Evolutionary conservation across 1,140 invertebrate species (phyloP).

Genomic region (Gonioctena quinquepunctata): DNA sequence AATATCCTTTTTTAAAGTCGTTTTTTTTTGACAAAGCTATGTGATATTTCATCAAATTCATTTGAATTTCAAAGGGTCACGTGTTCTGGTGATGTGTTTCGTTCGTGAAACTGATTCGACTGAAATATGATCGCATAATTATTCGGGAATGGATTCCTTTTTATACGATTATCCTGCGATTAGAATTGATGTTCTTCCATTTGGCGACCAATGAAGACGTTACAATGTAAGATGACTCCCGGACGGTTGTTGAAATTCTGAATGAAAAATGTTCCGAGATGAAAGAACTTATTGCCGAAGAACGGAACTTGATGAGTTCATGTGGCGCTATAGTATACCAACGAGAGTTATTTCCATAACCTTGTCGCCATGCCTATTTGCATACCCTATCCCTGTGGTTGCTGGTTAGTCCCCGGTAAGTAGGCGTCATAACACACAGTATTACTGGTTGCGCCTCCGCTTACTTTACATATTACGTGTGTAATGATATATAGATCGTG

Average conservation of each 20-base stretch:
- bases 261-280: background rate
- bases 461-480: constrained; percentile 20
- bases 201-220: no score
- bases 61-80: no score
- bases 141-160: no score
- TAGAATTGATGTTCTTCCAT: no score
- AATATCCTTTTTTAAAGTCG: no score
- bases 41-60: no score
- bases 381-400: constrained; percentile 12
- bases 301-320: background rate
- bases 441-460: constrained; percentile 18
- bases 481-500: constrained; percentile 19
- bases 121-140: no score
- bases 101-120: no score
- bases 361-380: constrained; percentile 13
- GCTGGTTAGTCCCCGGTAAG: constrained; percentile 4
- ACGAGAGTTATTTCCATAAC: constrained; percentile 22
- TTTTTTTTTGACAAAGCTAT: no score
- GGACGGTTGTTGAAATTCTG: background rate
- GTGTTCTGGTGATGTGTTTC: no score
- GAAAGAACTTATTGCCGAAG: background rate
- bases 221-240: no score
- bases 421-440: constrained; percentile 20
- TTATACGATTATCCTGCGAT: no score
- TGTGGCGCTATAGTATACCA: constrained; percentile 5